Base-by-base conservation (phyloP, 2,113 vertebrate genomes). In the Steatornis caripensis region DNA sequence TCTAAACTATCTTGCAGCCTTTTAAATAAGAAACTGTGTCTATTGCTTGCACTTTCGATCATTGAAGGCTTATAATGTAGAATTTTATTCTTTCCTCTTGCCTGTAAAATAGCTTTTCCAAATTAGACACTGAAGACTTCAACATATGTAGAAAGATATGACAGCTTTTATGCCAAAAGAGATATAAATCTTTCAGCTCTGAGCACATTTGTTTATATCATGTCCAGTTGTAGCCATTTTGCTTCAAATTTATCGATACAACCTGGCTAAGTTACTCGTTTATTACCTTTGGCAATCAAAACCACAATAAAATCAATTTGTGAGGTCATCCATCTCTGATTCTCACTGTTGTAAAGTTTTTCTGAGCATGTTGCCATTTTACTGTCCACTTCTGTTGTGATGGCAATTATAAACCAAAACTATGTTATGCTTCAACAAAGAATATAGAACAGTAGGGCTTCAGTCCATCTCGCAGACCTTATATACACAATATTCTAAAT, bases 261-360 rank as follows among this genome's bases (percentile, higher is more conserved):
- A 64, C 76, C 54, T 37, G 3, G 55, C 79, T 84, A 86, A 81
- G 60, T 94, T 69, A 70, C 80, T 81, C 51, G 68, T 92, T 96
- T 94, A 85, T 92, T 96, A 96, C 54, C 68, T 90, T 81, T 92
- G 76, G 55, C 76, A 71, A 89, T 89, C 68, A 94, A 20, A 43
- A 43, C 41, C 90, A 88, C 71, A 93, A 41, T 61, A 92, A 88
- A 94, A 93, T 95, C 85, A 51, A 89, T 88, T 69, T 83, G 18
- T 74, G 70, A 69, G n/a, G 46, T 86, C 92, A 92, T 93, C 26
- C 79, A 39, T 86, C 71, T 83, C 49, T 66, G 54, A 85, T 93
- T 88, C 43, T 74, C 83, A 26, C 30, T 62, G 27, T 41, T 84
- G 45, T 58, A 71, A 81, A 74, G 43, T 58, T 88, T 83, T 93